Percentiles rank a stretch among this genome's conserved stretches.
phyloP scores from a whole-genome alignment of 1,140 invertebrate genomes.

The Nilaparvata lugens region DNA sequence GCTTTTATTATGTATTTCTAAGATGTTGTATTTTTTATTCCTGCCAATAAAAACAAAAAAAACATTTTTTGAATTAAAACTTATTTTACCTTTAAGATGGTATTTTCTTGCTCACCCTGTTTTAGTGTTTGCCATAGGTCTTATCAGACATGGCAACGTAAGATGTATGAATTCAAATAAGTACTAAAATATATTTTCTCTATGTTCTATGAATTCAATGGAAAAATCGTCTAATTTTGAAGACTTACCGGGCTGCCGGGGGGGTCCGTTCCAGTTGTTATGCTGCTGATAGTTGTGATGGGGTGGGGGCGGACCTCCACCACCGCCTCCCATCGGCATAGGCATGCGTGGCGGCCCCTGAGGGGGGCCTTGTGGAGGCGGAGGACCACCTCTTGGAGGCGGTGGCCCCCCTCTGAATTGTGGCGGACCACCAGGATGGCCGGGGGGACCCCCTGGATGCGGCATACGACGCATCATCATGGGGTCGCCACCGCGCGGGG shows the following conservation, averaged over 20 bases:
- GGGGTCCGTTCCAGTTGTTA: constrained; percentile 38
- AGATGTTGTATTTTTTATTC: too few species aligned
- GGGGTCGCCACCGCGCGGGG: constrained; percentile 32
- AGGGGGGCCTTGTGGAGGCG: background rate
- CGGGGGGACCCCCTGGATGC: constrained; percentile 23
- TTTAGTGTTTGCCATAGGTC: too few species aligned
- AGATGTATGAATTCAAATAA: too few species aligned
- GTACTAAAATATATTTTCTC: too few species aligned
- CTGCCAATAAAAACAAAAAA: too few species aligned
- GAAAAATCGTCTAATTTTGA: too few species aligned
- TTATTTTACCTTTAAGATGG: too few species aligned
- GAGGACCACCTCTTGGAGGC: constrained; percentile 13
- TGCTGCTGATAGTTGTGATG: constrained; percentile 35
- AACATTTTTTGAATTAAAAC: too few species aligned
- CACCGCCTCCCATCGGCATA: constrained; percentile 32
- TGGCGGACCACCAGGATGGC: constrained; percentile 8
- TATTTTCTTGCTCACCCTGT: too few species aligned
- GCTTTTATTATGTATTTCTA: too few species aligned
- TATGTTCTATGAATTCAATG: too few species aligned
- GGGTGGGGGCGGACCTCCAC: constrained; percentile 40
- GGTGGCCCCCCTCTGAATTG: constrained; percentile 19
- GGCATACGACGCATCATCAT: constrained; percentile 23
- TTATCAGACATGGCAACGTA: too few species aligned
- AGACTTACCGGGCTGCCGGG: constrained; percentile 32
- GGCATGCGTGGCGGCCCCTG: background rate